Base-by-base conservation (phyloP, 2,888 invertebrate species). In the Drosophila paranaensis region DNA sequence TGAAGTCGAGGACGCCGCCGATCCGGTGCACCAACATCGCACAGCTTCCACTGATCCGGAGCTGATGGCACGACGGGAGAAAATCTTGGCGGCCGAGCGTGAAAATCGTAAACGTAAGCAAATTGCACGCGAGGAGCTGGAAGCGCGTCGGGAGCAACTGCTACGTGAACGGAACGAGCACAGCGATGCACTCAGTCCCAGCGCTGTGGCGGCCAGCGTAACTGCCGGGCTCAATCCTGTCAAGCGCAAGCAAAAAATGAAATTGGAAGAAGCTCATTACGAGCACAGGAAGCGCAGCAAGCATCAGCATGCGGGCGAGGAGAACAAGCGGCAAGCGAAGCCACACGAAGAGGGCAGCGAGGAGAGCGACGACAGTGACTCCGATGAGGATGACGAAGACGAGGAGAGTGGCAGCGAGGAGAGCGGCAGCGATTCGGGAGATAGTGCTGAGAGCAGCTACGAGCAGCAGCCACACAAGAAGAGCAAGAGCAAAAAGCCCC, bases 41-140 rank as follows among this genome's bases (percentile, higher is more conserved):
- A 84, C 81, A 37, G 70, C 79, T 14, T 75, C 92, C 90, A 79
- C 93, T 90, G 91, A 92, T 93, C 87, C 94, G 90, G 93, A 95
- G 92, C 87, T 93, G 91, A 80, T 94, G 93, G 92, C 94, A 91
- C 93, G 96, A 81, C 94, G 95, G 83, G 95, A 95, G 74, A 95
- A 95, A 88, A 92, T 96, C 53, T 91, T 96, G 71, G 95, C 95
- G 91, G 96, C 96, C 93, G 96, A 96, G 87, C 93, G 96, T 37
- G 93, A 97, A 93, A 96, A 95, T 95, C 96, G 95, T 3, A 94
- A 96, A 80, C 94, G 96, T 61, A 97, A 96, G 91, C 95, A 96
- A 91, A 95, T 95, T 60, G 96, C 96, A 0, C 94, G 96, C 27
- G 94, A 94, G 60, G 97, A 97, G 90, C 92, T 96, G 16, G 96